Base-by-base conservation (phyloP, 2,888 invertebrate genomes). In the Pollenia angustigena region DNA sequence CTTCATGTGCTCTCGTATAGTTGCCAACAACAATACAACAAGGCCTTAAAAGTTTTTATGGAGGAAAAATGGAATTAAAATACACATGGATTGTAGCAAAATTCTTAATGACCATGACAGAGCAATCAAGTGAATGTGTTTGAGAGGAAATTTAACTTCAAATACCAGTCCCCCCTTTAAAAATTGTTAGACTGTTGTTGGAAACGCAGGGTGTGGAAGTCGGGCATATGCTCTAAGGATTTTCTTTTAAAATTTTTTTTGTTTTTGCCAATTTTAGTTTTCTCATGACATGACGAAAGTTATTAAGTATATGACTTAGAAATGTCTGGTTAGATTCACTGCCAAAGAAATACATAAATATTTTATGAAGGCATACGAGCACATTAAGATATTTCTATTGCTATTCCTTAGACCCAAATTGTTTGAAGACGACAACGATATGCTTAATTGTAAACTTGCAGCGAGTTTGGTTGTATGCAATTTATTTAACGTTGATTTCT, bases 81-180 rank as follows among this genome's bases (percentile, higher is more conserved):
- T 56, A 32, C 64, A 40, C 56, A 81, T 72, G 72, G 68, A 74
- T 75, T 75, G 82, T 69, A 56, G 74, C 62, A 83, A 79, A 69
- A 62, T n/a, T 68, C 71, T 81, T 85, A 85, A 82, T 85, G 85
- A 79, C 85, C 85, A 85, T 85, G 85, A 85, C 81, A 85, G 78
- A 74, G 64, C 81, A 62, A 60, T 64, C 71, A 62, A 80, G n/a
- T 64, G 14, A 54, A 62, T 71, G 64, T 40, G 16, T 74, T 6
- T 58, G 48, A 50, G 42, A 52, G 46, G 44, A 58, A 64, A 50
- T 76, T 7, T 44, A 14, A 50, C 62, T 44, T 54, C 14, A 80
- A 80, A 80, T 80, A 71, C 69, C 62, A 71, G 71, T 44, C 71
- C 71, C 71, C 52, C 79, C 18, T 69, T 79, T 72, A 11, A 62